Evolutionary conservation across 1,140 invertebrate species (phyloP).

Genomic region (Oscheius sp.): DNA sequence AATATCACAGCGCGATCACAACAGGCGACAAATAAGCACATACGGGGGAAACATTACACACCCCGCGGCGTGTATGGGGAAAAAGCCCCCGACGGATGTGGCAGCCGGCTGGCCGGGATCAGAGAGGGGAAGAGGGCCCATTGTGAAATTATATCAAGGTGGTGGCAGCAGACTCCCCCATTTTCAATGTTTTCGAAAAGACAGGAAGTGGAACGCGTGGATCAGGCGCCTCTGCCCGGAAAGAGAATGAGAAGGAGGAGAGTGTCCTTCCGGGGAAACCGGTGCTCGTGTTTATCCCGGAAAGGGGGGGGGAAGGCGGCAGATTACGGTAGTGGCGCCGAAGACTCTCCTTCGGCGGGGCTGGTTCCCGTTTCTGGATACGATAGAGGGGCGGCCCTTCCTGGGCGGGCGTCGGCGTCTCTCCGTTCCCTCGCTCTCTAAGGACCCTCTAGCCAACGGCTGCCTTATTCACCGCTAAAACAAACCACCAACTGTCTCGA

Average conservation of each 20-base stretch:
- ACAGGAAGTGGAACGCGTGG: not conserved
- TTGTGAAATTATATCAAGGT: no score
- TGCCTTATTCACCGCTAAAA: slow-evolving; percentile 13
- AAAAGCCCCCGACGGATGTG: not conserved
- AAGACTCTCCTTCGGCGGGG: not conserved
- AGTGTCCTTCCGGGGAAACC: slow-evolving; percentile 5
- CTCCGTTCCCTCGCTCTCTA: not conserved
- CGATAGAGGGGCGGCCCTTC: not conserved
- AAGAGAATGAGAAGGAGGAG: no score
- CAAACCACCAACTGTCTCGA: slow-evolving; percentile 13
- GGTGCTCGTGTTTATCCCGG: slow-evolving; percentile 9
- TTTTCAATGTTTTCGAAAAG: no score
- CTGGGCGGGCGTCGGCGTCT: not conserved
- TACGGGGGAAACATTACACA: slow-evolving; percentile 6
- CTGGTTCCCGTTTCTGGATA: slow-evolving; percentile 11
- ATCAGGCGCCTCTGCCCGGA: not conserved
- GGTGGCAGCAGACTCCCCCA: no score
- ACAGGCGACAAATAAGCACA: not conserved
- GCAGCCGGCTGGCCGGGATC: not conserved
- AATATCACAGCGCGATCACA: not conserved
- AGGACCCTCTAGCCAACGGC: not conserved
- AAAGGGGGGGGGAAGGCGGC: not conserved
- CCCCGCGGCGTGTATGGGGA: not conserved
- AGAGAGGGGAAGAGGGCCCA: no score
- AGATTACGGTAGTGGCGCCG: not conserved